phyloP scores from a whole-genome alignment of 2,888 invertebrate genomes.

The Fragum sueziense region DNA sequence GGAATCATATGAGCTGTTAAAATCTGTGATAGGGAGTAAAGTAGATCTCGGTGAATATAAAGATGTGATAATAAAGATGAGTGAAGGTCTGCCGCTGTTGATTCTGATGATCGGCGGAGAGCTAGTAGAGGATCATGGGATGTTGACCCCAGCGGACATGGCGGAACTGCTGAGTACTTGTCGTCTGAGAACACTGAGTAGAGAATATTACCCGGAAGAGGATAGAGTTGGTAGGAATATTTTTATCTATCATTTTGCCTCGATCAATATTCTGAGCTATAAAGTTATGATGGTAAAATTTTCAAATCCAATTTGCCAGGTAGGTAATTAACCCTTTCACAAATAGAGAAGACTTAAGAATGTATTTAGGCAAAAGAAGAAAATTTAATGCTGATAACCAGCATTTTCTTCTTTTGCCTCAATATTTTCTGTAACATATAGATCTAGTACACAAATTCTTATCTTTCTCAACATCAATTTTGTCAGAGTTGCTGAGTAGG shows the following conservation, averaged over 20 bases:
- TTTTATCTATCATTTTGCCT: not conserved
- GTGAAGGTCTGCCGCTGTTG: conserved; percentile 62
- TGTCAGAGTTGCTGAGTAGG: no score
- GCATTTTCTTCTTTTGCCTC: no score
- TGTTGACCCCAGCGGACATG: conserved; percentile 59
- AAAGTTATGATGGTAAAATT: no score
- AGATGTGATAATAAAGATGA: conserved; percentile 54
- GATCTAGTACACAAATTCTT: no score
- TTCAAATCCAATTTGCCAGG: no score
- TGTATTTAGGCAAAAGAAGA: no score
- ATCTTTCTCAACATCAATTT: no score
- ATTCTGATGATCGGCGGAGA: conserved; percentile 61
- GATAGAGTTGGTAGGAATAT: conserved; percentile 59
- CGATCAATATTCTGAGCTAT: no score
- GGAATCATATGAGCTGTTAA: conserved; percentile 53
- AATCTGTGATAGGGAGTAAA: conserved; percentile 32
- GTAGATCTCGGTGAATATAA: conserved; percentile 55
- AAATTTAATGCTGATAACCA: no score
- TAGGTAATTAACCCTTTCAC: no score
- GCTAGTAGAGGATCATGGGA: conserved; percentile 50
- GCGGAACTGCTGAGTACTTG: conserved; percentile 53
- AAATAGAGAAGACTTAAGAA: no score
- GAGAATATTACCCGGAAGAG: conserved; percentile 55
- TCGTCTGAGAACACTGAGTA: conserved; percentile 59
- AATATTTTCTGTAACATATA: no score